Conservation (phyloP, 1,140 invertebrate species). For the Ceratina calcarata region DNA sequence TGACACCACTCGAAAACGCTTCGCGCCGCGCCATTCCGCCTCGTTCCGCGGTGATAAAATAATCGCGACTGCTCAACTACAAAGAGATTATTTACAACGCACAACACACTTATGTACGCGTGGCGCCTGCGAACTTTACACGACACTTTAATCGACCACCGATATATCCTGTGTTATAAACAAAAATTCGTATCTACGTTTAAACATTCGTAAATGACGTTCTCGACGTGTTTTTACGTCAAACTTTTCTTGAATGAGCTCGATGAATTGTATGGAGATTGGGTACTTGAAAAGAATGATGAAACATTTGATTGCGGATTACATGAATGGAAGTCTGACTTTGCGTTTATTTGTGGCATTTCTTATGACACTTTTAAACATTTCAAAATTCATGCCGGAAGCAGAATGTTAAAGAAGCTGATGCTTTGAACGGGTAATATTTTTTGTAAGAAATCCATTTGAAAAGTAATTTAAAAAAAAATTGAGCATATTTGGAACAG, state of each 20-base stretch:
- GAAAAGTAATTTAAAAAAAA: too few species aligned
- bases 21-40: constrained; percentile 2
- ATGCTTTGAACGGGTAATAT: too few species aligned
- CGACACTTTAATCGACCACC: constrained; percentile 28
- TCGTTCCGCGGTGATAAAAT: constrained; percentile 24
- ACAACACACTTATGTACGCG: constrained; percentile 2
- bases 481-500: too few species aligned
- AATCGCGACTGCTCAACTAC: constrained; percentile 14
- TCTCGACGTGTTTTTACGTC: background rate
- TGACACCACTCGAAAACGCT: background rate
- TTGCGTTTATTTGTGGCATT: background rate
- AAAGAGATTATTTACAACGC: constrained; percentile 8
- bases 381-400: too few species aligned
- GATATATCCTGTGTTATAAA: constrained; percentile 5
- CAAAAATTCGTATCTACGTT: constrained; percentile 21
- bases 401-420: too few species aligned
- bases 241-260: too few species aligned
- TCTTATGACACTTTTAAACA: too few species aligned
- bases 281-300: too few species aligned
- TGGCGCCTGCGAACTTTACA: constrained; percentile 35
- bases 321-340: background rate
- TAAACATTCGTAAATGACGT: too few species aligned
- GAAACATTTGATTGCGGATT: background rate
- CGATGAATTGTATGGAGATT: too few species aligned
- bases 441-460: too few species aligned